These are phyloP conservation scores for Lithophane socia DNA, from an alignment of 2,888 invertebrate genomes.

Conservation along the genomic window DNA sequence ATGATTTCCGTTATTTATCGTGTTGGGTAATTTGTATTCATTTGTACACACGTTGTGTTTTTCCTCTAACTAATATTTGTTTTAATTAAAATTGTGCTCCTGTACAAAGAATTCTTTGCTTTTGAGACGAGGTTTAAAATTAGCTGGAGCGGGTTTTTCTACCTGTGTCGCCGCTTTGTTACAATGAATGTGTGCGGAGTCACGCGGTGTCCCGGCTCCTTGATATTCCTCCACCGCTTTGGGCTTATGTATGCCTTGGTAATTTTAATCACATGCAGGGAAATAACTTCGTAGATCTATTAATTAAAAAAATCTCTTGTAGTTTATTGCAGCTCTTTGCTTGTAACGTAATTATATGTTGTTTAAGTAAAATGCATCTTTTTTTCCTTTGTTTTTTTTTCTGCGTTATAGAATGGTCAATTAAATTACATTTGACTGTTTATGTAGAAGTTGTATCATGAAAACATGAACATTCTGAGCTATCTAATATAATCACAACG, in stretches of 20 bases:
- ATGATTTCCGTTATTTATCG: constrained; percentile 73
- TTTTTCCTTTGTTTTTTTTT: neutral
- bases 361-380: neutral
- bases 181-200: constrained; percentile 82
- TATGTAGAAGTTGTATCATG: too few relatives aligned
- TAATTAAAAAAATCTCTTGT: neutral
- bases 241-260: constrained; percentile 75
- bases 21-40: constrained; percentile 74
- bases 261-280: constrained; percentile 67
- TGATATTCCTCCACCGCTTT: constrained; percentile 77
- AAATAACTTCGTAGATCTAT: constrained; percentile 59
- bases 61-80: constrained; percentile 75
- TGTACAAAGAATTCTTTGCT: constrained; percentile 78
- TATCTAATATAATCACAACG: neutral
- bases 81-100: constrained; percentile 81
- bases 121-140: constrained; percentile 78
- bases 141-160: constrained; percentile 80
- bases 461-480: too few relatives aligned
- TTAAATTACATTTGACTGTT: too few relatives aligned
- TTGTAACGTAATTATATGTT: neutral
- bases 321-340: constrained; percentile 2
- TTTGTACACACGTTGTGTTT: constrained; percentile 58
- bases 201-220: constrained; percentile 81
- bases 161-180: constrained; percentile 84
- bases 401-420: neutral